These are phyloP conservation scores for Helogale parvula DNA, from an alignment of 2,113 vertebrate genomes.

Conservation along the genomic window DNA sequence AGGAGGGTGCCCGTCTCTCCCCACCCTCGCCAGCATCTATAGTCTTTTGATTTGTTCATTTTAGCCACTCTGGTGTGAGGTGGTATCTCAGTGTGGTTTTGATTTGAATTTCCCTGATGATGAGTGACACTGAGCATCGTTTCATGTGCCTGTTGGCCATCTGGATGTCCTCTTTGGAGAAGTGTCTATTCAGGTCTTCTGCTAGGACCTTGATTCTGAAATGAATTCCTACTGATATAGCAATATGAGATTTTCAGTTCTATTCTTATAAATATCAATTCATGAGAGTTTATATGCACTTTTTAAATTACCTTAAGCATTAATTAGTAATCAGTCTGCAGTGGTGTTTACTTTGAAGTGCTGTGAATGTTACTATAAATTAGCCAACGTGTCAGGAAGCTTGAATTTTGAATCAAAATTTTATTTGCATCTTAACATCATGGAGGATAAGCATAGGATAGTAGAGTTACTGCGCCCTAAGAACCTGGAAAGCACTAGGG, in stretches of 20 bases:
- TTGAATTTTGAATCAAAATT: conserved; percentile 20
- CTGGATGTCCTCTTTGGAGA: too few species aligned
- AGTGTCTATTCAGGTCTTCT: too few species aligned
- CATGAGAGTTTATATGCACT: neutral
- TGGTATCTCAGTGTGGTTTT: too few species aligned
- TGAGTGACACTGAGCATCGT: too few species aligned
- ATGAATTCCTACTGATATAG: neutral
- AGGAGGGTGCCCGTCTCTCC: too few species aligned
- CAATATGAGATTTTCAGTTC: neutral
- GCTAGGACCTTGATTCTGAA: neutral
- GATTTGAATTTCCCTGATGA: too few species aligned
- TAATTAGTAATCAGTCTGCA: neutral
- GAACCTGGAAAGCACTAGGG: neutral
- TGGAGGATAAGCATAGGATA: neutral
- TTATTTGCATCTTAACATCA: neutral
- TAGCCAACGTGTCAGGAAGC: neutral
- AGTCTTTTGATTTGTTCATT: too few species aligned
- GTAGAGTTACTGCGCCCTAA: neutral
- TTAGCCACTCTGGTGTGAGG: too few species aligned
- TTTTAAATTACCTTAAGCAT: neutral
- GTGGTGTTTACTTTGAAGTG: neutral
- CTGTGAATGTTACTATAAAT: conserved; percentile 16
- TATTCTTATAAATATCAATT: conserved; percentile 5
- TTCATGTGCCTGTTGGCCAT: too few species aligned
- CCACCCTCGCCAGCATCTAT: too few species aligned